These are phyloP conservation scores for Rugalucina vietnamica DNA, from an alignment of 2,888 invertebrate species.

Conservation along the genomic window DNA sequence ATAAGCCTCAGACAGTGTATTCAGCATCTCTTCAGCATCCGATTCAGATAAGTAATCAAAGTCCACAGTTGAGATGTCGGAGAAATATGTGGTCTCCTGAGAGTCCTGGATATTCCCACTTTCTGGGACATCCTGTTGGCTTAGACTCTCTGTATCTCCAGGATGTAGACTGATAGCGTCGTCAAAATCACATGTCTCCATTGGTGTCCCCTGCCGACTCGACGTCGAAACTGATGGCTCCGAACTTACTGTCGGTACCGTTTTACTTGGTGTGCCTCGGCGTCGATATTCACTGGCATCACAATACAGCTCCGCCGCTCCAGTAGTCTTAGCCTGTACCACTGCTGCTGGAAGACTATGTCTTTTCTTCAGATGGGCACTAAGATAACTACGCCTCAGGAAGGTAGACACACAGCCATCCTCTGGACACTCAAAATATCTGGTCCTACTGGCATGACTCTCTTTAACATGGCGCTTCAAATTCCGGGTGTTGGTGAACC, in stretches of 20 bases:
- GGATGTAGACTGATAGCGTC: not conserved
- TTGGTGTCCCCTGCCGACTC: not conserved
- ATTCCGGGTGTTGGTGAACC: not conserved
- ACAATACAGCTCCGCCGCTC: not conserved
- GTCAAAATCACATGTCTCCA: not conserved
- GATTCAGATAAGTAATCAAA: not conserved
- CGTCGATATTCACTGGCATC: not conserved
- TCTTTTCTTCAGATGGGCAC: not conserved
- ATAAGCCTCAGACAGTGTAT: no score
- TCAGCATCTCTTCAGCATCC: not conserved
- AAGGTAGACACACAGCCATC: not conserved
- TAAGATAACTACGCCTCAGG: not conserved
- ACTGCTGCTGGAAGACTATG: no score
- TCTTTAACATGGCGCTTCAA: not conserved
- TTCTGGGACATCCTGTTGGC: not conserved
- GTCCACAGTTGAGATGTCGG: not conserved
- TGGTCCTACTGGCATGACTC: not conserved
- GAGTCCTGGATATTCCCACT: not conserved
- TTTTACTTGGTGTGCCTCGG: not conserved
- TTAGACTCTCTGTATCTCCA: not conserved
- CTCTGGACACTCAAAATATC: not conserved
- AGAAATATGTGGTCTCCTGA: not conserved
- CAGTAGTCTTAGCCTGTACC: not conserved
- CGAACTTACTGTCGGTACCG: not conserved
- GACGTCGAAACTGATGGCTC: not conserved